Evolutionary conservation across 2,113 vertebrate genomes (phyloP).

Genomic region (Rutilus rutilus): DNA sequence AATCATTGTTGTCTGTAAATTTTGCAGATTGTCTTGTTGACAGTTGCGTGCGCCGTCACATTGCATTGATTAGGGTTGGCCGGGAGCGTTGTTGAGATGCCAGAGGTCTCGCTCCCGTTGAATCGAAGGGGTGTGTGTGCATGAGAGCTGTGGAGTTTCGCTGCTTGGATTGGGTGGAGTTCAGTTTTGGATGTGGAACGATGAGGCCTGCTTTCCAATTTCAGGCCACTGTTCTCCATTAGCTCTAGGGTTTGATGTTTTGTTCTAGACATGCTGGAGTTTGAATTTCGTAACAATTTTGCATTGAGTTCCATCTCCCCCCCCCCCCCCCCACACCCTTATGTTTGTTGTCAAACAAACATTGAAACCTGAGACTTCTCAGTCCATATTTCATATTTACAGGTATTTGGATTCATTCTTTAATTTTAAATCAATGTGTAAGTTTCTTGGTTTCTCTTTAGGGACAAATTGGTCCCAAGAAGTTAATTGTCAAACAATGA

Average conservation of each 20-base stretch:
- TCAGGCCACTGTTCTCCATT: neutral
- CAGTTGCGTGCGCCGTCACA: conserved; percentile 9
- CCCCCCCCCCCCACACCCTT: neutral
- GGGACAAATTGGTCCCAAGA: neutral
- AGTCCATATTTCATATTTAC: neutral
- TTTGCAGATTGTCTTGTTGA: neutral
- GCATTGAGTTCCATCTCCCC: neutral
- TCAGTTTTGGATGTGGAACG: conserved; percentile 43
- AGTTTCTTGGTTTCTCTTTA: neutral
- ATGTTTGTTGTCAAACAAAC: neutral
- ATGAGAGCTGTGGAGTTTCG: neutral
- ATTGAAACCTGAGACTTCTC: neutral
- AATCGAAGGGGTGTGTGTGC: conserved; percentile 1
- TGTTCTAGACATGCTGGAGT: neutral
- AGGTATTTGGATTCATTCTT: neutral
- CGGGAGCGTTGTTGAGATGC: neutral
- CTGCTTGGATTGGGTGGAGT: conserved; percentile 39
- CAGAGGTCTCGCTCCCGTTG: neutral
- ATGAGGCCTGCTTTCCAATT: conserved; percentile 30
- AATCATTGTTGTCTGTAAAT: neutral
- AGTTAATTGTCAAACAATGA: neutral
- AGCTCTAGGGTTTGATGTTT: conserved; percentile 1
- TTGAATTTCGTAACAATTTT: neutral
- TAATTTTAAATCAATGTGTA: neutral
- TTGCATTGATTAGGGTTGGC: conserved; percentile 35